Evolutionary conservation across 2,797 vertebrate genomes (phyloP).

Genomic region (Phaenicophaeus curvirostris): DNA sequence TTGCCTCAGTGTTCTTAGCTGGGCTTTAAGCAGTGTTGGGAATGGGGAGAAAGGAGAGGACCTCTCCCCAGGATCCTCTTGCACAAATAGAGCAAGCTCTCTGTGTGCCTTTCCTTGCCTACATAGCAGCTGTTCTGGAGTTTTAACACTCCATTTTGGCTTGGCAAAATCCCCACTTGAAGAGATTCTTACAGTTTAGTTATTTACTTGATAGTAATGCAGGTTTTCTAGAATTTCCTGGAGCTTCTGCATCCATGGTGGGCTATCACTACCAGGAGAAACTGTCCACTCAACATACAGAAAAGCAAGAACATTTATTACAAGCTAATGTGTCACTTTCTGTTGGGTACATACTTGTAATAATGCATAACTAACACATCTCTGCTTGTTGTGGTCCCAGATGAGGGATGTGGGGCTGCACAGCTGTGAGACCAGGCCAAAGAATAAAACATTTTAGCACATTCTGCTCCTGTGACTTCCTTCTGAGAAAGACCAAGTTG

Average conservation of each 20-base stretch:
- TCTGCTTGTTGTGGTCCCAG: neutral
- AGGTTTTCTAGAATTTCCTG: neutral
- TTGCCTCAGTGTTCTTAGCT: neutral
- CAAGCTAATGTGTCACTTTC: neutral
- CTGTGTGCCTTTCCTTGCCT: neutral
- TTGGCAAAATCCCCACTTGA: neutral
- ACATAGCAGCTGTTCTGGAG: neutral
- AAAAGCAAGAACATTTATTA: neutral
- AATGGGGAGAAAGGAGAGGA: neutral
- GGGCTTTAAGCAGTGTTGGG: neutral
- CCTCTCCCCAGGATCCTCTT: neutral
- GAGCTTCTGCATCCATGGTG: neutral
- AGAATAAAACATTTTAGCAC: neutral
- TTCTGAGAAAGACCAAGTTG: neutral
- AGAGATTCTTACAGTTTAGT: neutral
- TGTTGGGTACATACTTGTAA: neutral
- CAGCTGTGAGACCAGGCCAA: neutral
- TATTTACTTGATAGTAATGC: neutral
- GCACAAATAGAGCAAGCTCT: neutral
- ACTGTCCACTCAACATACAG: neutral
- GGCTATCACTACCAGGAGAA: neutral
- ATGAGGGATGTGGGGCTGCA: neutral
- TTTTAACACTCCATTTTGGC: slow-evolving; percentile 13
- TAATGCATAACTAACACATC: neutral
- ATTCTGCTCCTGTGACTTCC: neutral